A percentile compares a stretch with the other conserved stretches of the same genome.
These are phyloP conservation scores for Leuciscus waleckii DNA, from an alignment of 2,797 vertebrate species.

Conservation along the genomic window DNA sequence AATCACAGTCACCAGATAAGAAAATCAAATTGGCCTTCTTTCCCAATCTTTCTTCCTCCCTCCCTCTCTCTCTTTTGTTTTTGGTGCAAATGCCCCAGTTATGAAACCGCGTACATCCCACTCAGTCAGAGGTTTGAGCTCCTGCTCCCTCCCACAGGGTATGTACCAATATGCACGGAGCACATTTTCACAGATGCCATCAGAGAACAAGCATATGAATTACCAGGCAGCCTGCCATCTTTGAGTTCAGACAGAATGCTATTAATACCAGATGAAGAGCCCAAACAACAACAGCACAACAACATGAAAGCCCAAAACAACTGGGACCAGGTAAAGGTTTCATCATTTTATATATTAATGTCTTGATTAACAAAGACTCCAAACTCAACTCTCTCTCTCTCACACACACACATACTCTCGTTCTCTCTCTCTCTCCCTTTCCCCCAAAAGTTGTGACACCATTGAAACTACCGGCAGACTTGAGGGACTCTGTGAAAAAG, in stretches of 20 bases:
- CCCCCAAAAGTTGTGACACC: constrained; percentile 79
- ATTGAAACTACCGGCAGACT: constrained; percentile 76
- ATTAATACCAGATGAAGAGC: constrained; percentile 87
- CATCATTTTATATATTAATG: constrained; percentile 87
- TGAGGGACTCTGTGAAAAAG: constrained; percentile 71
- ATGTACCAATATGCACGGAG: constrained; percentile 86
- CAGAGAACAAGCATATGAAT: constrained; percentile 89
- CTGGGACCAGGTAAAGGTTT: constrained; percentile 89
- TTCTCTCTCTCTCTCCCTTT: constrained; percentile 10
- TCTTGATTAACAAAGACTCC: constrained; percentile 85
- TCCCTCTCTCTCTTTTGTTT: constrained; percentile 69
- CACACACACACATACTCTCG: not conserved
- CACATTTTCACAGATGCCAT: constrained; percentile 87
- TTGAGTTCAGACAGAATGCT: constrained; percentile 87
- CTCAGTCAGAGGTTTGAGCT: constrained; percentile 81
- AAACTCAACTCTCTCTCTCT: constrained; percentile 53
- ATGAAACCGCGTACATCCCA: constrained; percentile 84
- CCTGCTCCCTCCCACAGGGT: constrained; percentile 84
- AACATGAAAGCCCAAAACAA: constrained; percentile 86
- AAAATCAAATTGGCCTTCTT: constrained; percentile 77
- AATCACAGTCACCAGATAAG: constrained; percentile 25
- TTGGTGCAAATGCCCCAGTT: constrained; percentile 83
- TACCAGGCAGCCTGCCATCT: constrained; percentile 87
- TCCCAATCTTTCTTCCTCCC: not conserved
- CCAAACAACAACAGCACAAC: constrained; percentile 87